Percentiles rank a stretch among this genome's conserved stretches.
phyloP scores from a whole-genome alignment of 2,888 invertebrate species.

The Tenthredo scrophulariae region DNA sequence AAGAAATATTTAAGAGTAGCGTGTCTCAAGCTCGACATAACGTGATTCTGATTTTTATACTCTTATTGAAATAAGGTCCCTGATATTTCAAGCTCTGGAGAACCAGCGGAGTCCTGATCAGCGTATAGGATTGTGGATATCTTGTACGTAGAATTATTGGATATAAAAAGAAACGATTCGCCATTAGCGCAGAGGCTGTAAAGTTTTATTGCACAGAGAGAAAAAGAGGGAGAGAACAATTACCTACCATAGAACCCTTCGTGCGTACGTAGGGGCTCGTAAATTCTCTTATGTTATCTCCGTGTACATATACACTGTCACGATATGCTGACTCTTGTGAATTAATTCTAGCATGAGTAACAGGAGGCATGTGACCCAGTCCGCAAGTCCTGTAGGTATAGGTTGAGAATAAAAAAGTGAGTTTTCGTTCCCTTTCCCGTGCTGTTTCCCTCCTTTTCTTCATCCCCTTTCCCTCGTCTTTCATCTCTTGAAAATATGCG shows the following conservation, averaged over 20 bases:
- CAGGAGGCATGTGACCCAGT: constrained; percentile 33
- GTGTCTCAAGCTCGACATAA: not conserved
- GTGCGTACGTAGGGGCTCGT: constrained; percentile 23
- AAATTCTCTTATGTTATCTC: constrained; percentile 30
- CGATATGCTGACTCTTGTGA: constrained; percentile 51
- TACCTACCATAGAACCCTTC: constrained; percentile 21
- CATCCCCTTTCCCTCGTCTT: not conserved
- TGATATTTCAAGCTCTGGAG: not conserved
- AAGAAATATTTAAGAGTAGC: not conserved
- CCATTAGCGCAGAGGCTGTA: constrained; percentile 37
- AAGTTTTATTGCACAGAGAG: constrained; percentile 10
- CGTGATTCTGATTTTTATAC: not conserved
- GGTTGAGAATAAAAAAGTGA: constrained; percentile 8
- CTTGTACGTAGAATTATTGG: constrained; percentile 12
- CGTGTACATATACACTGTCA: constrained; percentile 9
- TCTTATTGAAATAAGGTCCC: not conserved
- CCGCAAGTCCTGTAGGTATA: not conserved
- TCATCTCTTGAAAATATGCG: constrained; percentile 5
- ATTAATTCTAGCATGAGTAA: constrained; percentile 52
- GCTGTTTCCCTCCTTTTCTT: constrained; percentile 1
- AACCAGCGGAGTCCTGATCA: constrained; percentile 25
- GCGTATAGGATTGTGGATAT: constrained; percentile 16
- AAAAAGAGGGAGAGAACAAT: constrained; percentile 19
- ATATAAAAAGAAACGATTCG: constrained; percentile 45
- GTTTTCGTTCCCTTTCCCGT: not conserved